Conservation (phyloP, 2,113 vertebrate genomes). For the Caloenas nicobarica region DNA sequence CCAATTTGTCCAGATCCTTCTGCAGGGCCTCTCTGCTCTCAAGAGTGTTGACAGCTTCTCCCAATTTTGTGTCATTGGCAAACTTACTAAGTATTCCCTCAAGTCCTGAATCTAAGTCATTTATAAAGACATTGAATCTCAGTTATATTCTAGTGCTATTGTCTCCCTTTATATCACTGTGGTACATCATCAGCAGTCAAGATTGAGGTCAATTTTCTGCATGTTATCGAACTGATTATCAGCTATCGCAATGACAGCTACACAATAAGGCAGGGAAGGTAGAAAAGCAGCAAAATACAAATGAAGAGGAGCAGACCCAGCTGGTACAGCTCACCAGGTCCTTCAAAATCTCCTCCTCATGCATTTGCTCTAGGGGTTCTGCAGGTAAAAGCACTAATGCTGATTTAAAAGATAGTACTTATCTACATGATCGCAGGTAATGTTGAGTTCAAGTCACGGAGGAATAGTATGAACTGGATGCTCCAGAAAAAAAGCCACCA, state of each 20-base stretch:
- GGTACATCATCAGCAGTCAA: not conserved
- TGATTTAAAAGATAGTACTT: not conserved
- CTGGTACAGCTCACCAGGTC: not conserved
- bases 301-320: not conserved
- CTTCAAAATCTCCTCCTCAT: not conserved
- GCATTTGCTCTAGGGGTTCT: not conserved
- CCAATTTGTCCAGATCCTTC: too few relatives aligned
- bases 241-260: not conserved
- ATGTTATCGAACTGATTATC: not conserved
- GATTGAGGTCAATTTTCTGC: not conserved
- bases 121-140: not conserved
- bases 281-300: not conserved
- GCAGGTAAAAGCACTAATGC: not conserved
- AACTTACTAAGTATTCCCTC: too few relatives aligned
- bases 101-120: too few relatives aligned
- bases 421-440: not conserved
- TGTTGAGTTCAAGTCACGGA: not conserved
- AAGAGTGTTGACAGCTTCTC: too few relatives aligned
- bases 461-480: not conserved
- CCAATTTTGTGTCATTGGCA: too few relatives aligned
- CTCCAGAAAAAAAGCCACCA: not conserved
- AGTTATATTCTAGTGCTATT: not conserved
- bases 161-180: not conserved
- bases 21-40: too few relatives aligned
- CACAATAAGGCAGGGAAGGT: not conserved